A percentile compares a stretch with the other conserved stretches of the same genome.
phyloP scores from a whole-genome alignment of 1,140 invertebrate species.

The Dinoponera quadriceps region DNA sequence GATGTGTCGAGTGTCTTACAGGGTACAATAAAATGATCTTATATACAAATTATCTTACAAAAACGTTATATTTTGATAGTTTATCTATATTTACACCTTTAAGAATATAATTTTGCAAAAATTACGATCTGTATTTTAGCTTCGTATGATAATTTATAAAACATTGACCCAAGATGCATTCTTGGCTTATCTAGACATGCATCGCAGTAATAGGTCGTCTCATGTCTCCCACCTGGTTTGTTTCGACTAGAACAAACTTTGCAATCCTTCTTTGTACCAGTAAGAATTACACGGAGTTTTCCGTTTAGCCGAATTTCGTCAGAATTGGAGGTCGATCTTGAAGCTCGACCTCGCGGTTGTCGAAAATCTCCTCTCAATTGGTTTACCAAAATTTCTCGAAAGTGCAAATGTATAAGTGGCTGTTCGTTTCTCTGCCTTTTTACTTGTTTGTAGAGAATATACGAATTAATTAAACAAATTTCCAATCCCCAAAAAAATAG shows the following conservation, averaged over 20 bases:
- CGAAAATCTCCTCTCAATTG: slow-evolving; percentile 3
- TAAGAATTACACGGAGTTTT: slow-evolving; percentile 1
- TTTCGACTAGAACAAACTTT: slow-evolving; percentile 32
- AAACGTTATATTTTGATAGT: slow-evolving; percentile 1
- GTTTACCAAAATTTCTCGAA: slow-evolving; percentile 7
- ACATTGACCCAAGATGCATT: slow-evolving; percentile 1
- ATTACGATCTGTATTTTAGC: background rate
- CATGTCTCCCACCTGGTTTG: slow-evolving; percentile 5
- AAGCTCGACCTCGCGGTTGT: background rate
- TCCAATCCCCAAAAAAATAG: slow-evolving; percentile 58
- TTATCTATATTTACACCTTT: slow-evolving; percentile 11
- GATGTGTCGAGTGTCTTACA: background rate
- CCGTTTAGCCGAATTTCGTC: slow-evolving; percentile 11
- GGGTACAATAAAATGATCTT: background rate
- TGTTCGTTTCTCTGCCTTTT: background rate
- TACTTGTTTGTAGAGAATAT: slow-evolving; percentile 35
- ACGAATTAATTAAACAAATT: slow-evolving; percentile 45
- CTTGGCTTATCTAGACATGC: background rate
- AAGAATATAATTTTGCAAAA: background rate
- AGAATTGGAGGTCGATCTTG: background rate
- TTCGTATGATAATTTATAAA: slow-evolving; percentile 1
- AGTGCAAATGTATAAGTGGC: slow-evolving; percentile 11
- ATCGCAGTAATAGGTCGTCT: slow-evolving; percentile 16
- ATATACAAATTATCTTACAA: slow-evolving; percentile 6
- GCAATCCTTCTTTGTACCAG: slow-evolving; percentile 28